These are phyloP conservation scores for Lamprotornis superbus DNA, from an alignment of 2,113 vertebrate genomes.

Conservation along the genomic window DNA sequence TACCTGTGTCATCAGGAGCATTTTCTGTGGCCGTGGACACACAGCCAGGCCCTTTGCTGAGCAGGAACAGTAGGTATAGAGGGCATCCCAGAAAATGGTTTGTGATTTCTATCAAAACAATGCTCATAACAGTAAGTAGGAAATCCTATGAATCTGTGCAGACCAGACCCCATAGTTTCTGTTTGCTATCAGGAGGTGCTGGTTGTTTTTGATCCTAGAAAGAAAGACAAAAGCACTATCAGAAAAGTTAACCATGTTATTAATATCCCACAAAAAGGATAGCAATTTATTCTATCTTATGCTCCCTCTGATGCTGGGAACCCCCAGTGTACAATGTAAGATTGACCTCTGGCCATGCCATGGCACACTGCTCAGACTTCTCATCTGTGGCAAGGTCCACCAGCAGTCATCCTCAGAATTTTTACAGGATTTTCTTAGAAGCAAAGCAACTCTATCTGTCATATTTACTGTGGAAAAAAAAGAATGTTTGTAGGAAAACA, in stretches of 20 bases:
- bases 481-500: background rate
- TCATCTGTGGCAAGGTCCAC: background rate
- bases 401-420: background rate
- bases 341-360: background rate
- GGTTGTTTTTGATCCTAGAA: background rate
- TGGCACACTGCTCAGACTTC: background rate
- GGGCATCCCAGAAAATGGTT: conserved; percentile 78
- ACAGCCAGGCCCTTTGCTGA: conserved; percentile 73
- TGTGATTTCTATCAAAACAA: conserved; percentile 51
- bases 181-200: background rate
- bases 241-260: background rate
- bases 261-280: background rate
- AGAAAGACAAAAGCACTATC: background rate
- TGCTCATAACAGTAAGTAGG: conserved; percentile 6
- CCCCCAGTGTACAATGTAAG: background rate
- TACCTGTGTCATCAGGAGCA: conserved; percentile 70
- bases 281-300: background rate
- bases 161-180: conserved; percentile 36
- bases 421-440: background rate
- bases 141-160: conserved; percentile 51
- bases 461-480: background rate
- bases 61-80: conserved; percentile 70
- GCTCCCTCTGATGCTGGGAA: background rate
- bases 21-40: conserved; percentile 32
- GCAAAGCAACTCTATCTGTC: background rate